These are phyloP conservation scores for Rhegmatorhina hoffmannsi DNA, from an alignment of 2,113 vertebrate species.

Conservation along the genomic window DNA sequence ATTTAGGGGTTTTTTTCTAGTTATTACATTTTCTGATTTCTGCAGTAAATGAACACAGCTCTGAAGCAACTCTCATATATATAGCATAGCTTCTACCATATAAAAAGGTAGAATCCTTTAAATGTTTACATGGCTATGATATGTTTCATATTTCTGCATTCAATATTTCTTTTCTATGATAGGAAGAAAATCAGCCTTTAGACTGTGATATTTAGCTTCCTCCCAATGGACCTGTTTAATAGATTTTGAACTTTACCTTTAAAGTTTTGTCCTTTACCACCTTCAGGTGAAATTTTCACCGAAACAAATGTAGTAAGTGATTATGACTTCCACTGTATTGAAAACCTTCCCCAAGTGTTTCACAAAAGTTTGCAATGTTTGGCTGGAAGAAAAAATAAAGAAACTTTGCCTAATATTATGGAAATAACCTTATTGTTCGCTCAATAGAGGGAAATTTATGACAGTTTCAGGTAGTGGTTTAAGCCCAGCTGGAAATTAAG, in stretches of 20 bases:
- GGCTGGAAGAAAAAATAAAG: background rate
- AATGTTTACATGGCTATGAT: background rate
- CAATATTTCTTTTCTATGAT: background rate
- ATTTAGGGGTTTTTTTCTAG: background rate
- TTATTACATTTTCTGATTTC: background rate
- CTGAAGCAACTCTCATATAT: background rate
- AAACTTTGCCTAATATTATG: background rate
- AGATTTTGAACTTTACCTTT: conserved; percentile 5
- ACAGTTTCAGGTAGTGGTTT: background rate
- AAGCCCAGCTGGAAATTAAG: background rate
- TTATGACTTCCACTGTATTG: background rate
- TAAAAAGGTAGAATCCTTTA: background rate
- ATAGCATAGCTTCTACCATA: background rate
- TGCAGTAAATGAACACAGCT: background rate
- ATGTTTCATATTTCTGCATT: background rate
- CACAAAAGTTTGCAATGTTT: background rate
- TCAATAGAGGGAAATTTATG: background rate
- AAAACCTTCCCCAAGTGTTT: background rate
- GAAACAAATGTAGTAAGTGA: background rate
- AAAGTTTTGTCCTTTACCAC: background rate
- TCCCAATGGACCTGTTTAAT: background rate
- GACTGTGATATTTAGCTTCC: background rate
- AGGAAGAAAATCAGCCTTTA: background rate
- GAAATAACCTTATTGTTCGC: background rate
- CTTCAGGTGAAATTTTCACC: background rate